Evolutionary conservation across 1,140 invertebrate genomes (phyloP).

Genomic region (Geopemphigus sp.): DNA sequence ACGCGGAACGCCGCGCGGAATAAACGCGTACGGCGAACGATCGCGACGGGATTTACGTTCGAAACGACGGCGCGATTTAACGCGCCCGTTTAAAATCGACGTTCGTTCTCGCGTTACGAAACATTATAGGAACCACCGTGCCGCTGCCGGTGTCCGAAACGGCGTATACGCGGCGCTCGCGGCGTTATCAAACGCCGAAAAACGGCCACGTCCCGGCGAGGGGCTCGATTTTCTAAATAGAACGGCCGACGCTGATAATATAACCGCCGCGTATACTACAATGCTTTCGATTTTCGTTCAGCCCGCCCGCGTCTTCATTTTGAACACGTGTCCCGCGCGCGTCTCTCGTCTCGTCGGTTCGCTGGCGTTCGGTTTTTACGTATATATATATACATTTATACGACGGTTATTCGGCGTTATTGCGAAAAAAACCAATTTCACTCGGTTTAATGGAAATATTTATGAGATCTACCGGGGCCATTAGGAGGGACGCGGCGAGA

Average conservation of each 20-base stretch:
- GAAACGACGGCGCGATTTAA: too few species aligned
- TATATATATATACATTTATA: constrained; percentile 27
- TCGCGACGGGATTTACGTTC: too few species aligned
- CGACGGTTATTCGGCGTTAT: constrained; percentile 28
- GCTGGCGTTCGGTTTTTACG: not conserved
- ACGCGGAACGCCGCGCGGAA: too few species aligned
- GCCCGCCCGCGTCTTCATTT: constrained; percentile 10
- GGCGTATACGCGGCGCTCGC: too few species aligned
- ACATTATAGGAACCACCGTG: too few species aligned
- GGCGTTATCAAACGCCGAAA: not conserved
- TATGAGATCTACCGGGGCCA: constrained; percentile 45
- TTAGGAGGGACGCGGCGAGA: not conserved
- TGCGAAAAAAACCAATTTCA: constrained; percentile 48
- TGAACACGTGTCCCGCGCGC: not conserved
- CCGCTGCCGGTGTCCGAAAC: too few species aligned
- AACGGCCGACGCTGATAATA: constrained; percentile 30
- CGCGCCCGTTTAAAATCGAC: too few species aligned
- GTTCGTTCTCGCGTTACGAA: too few species aligned
- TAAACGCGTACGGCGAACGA: too few species aligned
- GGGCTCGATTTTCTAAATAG: not conserved
- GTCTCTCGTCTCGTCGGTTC: not conserved
- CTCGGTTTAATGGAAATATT: constrained; percentile 48
- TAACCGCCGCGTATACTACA: not conserved
- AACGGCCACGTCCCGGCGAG: not conserved
- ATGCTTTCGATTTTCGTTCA: constrained; percentile 45